These are phyloP conservation scores for Aleiodes testaceus DNA, from an alignment of 2,888 invertebrate genomes.

Conservation along the genomic window DNA sequence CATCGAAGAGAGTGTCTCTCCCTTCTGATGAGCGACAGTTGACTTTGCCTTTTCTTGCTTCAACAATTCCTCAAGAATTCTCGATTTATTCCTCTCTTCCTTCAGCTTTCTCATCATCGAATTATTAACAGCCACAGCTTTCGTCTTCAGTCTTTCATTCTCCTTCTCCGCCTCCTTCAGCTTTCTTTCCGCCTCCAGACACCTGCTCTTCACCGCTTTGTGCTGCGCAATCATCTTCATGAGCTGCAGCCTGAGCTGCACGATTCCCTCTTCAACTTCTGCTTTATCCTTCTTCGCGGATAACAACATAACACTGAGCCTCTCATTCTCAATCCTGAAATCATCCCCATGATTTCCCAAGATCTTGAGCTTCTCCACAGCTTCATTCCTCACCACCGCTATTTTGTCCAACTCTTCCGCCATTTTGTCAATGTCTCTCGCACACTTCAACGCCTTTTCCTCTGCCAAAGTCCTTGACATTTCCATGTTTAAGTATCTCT, in stretches of 20 bases:
- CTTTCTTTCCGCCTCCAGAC: conserved; percentile 59
- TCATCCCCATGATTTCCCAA: conserved; percentile 54
- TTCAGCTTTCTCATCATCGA: conserved; percentile 58
- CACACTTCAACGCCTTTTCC: conserved; percentile 53
- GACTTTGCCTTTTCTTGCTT: conserved; percentile 8
- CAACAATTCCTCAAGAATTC: conserved; percentile 37
- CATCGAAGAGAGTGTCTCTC: conserved; percentile 21
- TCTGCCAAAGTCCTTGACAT: conserved; percentile 55
- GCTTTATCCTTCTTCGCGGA: conserved; percentile 58
- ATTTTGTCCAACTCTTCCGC: conserved; percentile 22
- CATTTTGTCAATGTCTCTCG: conserved; percentile 54
- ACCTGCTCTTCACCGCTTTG: conserved; percentile 58
- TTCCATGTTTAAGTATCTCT: conserved; percentile 55
- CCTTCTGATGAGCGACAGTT: background rate
- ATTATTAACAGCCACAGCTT: conserved; percentile 58
- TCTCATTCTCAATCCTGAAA: conserved; percentile 56
- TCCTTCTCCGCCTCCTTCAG: conserved; percentile 57
- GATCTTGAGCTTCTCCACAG: conserved; percentile 48
- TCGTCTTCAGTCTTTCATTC: conserved; percentile 57
- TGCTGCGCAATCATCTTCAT: conserved; percentile 63
- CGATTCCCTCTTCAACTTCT: conserved; percentile 63
- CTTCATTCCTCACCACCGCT: conserved; percentile 55
- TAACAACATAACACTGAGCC: conserved; percentile 54
- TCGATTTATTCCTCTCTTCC: conserved; percentile 54
- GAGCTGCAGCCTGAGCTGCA: conserved; percentile 58